These are phyloP conservation scores for Betta splendens DNA, from an alignment of 2,797 vertebrate species.

Conservation along the genomic window DNA sequence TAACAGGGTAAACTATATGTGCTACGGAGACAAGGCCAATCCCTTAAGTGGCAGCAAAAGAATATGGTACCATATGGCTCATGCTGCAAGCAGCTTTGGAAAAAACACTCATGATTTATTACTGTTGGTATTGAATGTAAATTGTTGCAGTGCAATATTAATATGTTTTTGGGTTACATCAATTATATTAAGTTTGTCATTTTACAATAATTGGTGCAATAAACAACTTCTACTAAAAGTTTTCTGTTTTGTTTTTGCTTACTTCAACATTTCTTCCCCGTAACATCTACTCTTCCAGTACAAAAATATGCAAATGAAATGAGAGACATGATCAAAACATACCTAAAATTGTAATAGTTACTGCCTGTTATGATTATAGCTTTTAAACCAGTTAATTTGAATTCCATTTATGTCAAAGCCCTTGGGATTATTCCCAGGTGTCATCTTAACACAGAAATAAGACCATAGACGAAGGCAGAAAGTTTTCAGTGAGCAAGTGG, in stretches of 20 bases:
- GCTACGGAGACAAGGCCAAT: conserved; percentile 56
- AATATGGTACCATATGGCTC: conserved; percentile 64
- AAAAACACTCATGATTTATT: conserved; percentile 60
- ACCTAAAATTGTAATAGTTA: conserved; percentile 52
- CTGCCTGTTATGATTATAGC: conserved; percentile 57
- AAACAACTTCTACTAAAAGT: neutral
- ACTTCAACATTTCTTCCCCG: neutral
- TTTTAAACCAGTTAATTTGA: conserved; percentile 67
- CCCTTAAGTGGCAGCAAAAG: conserved; percentile 52
- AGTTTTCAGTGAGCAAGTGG: conserved; percentile 50
- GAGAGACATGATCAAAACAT: conserved; percentile 52
- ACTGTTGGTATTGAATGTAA: conserved; percentile 22
- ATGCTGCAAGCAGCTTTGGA: conserved; percentile 27
- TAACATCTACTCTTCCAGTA: neutral
- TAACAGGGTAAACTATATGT: conserved; percentile 67
- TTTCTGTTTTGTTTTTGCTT: neutral
- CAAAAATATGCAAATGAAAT: conserved; percentile 33
- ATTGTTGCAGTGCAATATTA: conserved; percentile 36
- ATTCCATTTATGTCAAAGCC: conserved; percentile 61
- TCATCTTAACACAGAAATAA: conserved; percentile 71
- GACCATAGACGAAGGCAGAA: conserved; percentile 59
- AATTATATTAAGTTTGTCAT: conserved; percentile 15
- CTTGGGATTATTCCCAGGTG: conserved; percentile 67
- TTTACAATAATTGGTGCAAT: neutral
- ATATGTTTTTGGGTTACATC: conserved; percentile 35